A percentile compares a stretch with the other conserved stretches of the same genome.
Evolutionary conservation across 1,140 invertebrate genomes (phyloP).

Genomic region (Polyergus mexicanus): DNA sequence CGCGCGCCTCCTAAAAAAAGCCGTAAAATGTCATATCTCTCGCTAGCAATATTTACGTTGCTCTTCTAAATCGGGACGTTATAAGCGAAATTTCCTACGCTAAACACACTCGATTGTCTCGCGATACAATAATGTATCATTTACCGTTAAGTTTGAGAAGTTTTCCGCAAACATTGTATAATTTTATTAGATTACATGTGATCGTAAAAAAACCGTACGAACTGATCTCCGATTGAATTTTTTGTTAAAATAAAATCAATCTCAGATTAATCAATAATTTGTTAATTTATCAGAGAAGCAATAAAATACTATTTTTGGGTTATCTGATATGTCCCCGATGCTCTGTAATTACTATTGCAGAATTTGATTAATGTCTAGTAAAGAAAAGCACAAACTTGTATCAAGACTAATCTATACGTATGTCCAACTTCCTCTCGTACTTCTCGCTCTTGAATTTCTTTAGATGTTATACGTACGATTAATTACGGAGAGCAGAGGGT

Average conservation of each 20-base stretch:
- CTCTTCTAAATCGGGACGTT: neutral
- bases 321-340: neutral
- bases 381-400: conserved; percentile 27
- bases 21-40: neutral
- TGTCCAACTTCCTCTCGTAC: conserved; percentile 15
- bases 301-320: neutral
- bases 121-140: neutral
- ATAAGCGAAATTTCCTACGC: neutral
- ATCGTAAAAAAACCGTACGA: neutral
- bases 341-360: conserved; percentile 10
- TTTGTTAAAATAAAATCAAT: neutral
- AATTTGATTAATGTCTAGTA: conserved; percentile 26
- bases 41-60: conserved; percentile 15
- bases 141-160: neutral
- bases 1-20: neutral
- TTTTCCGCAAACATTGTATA: neutral
- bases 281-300: neutral
- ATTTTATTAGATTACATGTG: neutral
- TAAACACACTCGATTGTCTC: neutral
- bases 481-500: conserved; percentile 43
- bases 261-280: neutral
- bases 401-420: conserved; percentile 14
- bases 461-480: conserved; percentile 51
- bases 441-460: conserved; percentile 54
- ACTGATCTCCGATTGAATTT: neutral